Base-by-base conservation (phyloP, 2,113 vertebrate species). In the Pheucticus melanocephalus region DNA sequence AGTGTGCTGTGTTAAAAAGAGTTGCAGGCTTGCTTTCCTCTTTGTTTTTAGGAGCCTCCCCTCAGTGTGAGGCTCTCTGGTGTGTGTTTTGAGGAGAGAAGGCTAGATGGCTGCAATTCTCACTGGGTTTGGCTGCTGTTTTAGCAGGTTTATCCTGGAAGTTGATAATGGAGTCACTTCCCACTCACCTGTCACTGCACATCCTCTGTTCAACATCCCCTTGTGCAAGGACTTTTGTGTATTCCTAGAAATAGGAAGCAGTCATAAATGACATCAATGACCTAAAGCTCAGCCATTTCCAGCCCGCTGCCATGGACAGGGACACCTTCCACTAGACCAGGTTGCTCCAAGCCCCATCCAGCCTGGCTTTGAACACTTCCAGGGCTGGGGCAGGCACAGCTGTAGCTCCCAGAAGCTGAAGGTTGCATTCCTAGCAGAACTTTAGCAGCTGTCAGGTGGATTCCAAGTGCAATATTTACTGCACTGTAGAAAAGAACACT, bases 391-490 rank as follows among this genome's bases (percentile, higher is more conserved):
- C 45, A 63, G 33, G 56, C 73, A n/a, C 47, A 70, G 30, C 56
- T 68, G 15, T 40, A 63, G 12, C 40, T 89, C 51, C 54, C 64
- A 86, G 71, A 68, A 64, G 28, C 23, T 50, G 45, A 56, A 92
- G 85, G 37, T 4, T 44, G 91, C 57, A 86, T 87, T 64, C 82
- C 64, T 39, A 61, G 79, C 64, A 64, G 56, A 39, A 25, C 35
- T 87, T 83, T n/a, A 82, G 53, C 69, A 85, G 40, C 82, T 60
- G 39, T 81, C 3, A 1, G 40, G 51, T 48, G 48, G 51, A 42
- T 95, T 91, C 79, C 56, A 91, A 87, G 71, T 24, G 45, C 65
- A 40, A 1, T 86, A 72, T 94, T 95, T 72, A 87, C 68, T 66
- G 56, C 17, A 8, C 23, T 17, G 6, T 7, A 42, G 59, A 65